Evolutionary conservation across 92 coral and sea anemone genomes (phyloP).

Genomic region (Zoanthus sansibaricus): DNA sequence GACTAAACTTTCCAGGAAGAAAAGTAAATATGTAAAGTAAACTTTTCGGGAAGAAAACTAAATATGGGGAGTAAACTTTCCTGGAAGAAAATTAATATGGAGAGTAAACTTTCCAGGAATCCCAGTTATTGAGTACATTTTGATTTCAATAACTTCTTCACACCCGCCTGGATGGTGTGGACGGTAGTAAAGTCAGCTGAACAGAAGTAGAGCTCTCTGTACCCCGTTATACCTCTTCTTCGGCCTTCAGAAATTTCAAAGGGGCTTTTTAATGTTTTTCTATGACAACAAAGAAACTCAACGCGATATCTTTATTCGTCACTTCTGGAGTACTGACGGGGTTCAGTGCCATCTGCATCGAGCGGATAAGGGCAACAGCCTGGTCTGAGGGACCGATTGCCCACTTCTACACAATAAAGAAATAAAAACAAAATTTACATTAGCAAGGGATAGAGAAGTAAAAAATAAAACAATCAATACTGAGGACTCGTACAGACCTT

Average conservation of each 20-base stretch:
- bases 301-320: conserved; percentile 70
- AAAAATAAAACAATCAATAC: no score
- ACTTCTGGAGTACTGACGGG: conserved; percentile 77
- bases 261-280: conserved; percentile 42
- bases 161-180: no score
- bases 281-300: conserved; percentile 83
- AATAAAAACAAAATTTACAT: background rate
- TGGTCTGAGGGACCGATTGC: conserved; percentile 88
- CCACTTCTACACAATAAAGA: conserved; percentile 76
- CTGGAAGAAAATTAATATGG: no score
- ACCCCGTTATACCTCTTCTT: background rate
- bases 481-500: no score
- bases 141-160: no score
- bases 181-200: no score
- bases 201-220: background rate
- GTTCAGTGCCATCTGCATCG: conserved; percentile 90
- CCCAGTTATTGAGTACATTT: no score
- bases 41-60: no score
- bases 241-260: background rate
- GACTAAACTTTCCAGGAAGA: no score
- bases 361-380: conserved; percentile 85
- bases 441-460: background rate
- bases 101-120: no score
- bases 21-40: no score
- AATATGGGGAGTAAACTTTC: no score